Base-by-base conservation (phyloP, 2,888 invertebrate species). In the Bembecia ichneumoniformis region DNA sequence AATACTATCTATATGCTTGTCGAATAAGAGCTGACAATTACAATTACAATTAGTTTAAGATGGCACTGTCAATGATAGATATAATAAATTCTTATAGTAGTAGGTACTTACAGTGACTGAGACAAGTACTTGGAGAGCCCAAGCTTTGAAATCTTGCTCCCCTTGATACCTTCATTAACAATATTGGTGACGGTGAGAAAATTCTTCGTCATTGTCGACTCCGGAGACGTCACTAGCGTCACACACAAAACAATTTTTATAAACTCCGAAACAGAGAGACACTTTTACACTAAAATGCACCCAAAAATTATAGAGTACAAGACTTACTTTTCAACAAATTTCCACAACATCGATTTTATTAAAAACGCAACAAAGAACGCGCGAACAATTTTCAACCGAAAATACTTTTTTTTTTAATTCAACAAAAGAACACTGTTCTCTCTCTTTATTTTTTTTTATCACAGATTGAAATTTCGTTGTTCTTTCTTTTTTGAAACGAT, bases 71-170 rank as follows among this genome's bases (percentile, higher is more conserved):
- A n/a, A n/a, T n/a, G n/a, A n/a, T n/a, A n/a, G n/a, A n/a, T n/a
- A 1, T 11, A 40, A 40, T 14, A 40, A 40, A 14, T 14, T 40
- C 28, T 28, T 28, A 28, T 9, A 28, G 7, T 28, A 46, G 7
- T 47, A 47, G 55, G 28, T 90, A 92, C 93, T 93, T 88, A 93
- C 93, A 93, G 89, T 80, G 93, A 93, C 74, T 93, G 93, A 47
- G 93, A 93, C 55, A 93, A 89, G 72, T 93, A 93, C 75, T 91
- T 91, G 59, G 93, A 92, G 56, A 93, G 84, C 55, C 93, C 92
- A 71, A 92, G 87, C 81, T 92, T 91, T 61, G 91, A 90, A 63
- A 92, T 91, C 74, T 92, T 91, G 88, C 92, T 91, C 68, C 92
- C 92, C 75, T 92, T 92, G 71, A 93, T 89, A 57, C 93, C 92